Conservation (phyloP, 1,140 invertebrate genomes). For the Coenobita brevimanus region DNA sequence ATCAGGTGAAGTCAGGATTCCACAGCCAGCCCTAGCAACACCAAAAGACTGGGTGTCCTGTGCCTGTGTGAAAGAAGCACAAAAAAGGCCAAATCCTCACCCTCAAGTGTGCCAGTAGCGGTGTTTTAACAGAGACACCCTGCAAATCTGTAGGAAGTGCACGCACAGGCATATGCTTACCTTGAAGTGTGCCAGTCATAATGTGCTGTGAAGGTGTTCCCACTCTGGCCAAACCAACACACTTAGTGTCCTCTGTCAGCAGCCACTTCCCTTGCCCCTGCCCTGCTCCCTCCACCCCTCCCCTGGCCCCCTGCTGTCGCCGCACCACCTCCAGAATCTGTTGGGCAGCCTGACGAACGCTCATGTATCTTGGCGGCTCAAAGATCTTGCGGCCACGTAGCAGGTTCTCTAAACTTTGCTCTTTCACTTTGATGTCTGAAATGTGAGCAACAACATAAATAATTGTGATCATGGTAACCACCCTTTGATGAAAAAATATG, state of each 20-base stretch:
- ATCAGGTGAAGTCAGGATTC: too few species aligned
- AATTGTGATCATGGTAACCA: too few species aligned
- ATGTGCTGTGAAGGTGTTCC: conserved; percentile 91
- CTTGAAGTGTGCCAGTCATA: conserved; percentile 79
- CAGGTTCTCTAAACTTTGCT: conserved; percentile 95
- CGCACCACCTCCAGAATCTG: conserved; percentile 87
- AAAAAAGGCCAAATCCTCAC: background rate
- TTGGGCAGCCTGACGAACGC: conserved; percentile 82
- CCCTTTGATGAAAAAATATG: too few species aligned
- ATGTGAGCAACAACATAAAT: too few species aligned
- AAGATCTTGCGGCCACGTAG: conserved; percentile 92
- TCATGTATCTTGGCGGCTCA: conserved; percentile 96
- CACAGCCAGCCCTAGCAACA: too few species aligned
- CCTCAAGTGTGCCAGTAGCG: too few species aligned
- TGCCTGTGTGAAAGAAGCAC: background rate
- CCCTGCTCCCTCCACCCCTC: conserved; percentile 69
- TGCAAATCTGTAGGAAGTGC: too few species aligned
- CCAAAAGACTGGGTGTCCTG: too few species aligned
- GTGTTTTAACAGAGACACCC: too few species aligned
- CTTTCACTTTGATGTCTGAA: conserved; percentile 97
- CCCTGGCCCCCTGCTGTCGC: conserved; percentile 68
- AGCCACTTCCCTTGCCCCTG: conserved; percentile 1
- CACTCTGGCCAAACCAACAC: conserved; percentile 91
- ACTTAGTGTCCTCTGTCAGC: conserved; percentile 78
- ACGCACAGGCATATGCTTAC: background rate